Base-by-base conservation (phyloP, 2,113 vertebrate species). In the Albula goreensis region DNA sequence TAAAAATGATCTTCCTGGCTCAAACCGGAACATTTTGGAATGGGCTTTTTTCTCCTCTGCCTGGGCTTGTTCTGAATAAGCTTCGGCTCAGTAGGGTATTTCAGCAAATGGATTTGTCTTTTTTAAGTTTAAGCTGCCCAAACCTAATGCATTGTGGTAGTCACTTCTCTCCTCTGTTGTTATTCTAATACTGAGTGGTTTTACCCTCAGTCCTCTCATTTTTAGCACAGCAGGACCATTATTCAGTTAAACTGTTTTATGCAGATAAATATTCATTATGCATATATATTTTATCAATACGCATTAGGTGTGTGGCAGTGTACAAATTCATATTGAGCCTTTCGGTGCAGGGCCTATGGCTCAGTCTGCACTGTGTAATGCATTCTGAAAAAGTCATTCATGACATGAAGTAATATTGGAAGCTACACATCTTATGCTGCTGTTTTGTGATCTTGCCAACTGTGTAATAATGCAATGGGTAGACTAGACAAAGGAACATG, bases 31-130 rank as follows among this genome's bases (percentile, higher is more conserved):
- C 5, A 60, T 85, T 86, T 81, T 63, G 57, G 83, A 70, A 87
- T 85, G 83, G 19, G 84, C 50, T 80, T 85, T 86, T 66, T 15
- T 88, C 53, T 85, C 49, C 52, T 80, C 77, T 90, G 79, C 74
- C 66, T 79, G 86, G 80, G 60, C 49, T 81, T 87, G 53, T 83
- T 83, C 85, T 83, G 83, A 86, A 88, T 83, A 87, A 80, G 66
- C 85, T 85, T 66, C 52, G 31, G 77, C 70, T 82, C 78, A 81
- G 50, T 84, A 50, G 78, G 50, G 82, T 82, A 79, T 84, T 52
- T 9, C 41, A 80, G 78, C 50, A 11, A 19, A 70, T 50, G 80
- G 66, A 80, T 82, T 88, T 88, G 82, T 85, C 15, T 87, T 85
- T 86, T 51, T 57, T 41, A 41, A 79, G 48, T 80, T 19, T 82